These are phyloP conservation scores for Brachionus paranguensis DNA, from an alignment of 1,140 invertebrate genomes.

Conservation along the genomic window DNA sequence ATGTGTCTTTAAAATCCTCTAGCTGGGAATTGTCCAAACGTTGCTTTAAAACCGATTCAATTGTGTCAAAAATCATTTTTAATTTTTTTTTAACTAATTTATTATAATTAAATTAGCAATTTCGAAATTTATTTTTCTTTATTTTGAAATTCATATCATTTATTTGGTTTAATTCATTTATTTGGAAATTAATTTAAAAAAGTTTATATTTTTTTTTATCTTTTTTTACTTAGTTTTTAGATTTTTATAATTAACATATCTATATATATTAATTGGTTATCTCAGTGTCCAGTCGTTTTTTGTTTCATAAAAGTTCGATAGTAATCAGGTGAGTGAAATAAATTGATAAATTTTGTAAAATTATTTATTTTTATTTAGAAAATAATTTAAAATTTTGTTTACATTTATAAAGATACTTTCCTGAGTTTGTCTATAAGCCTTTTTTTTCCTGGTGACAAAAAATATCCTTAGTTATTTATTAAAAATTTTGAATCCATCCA, in stretches of 20 bases:
- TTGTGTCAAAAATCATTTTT: conserved; percentile 22
- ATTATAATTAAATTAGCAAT: not conserved
- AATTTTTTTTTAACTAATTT: not conserved
- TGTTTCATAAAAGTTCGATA: too few relatives aligned
- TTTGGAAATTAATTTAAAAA: not conserved
- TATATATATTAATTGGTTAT: too few relatives aligned
- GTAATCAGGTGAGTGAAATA: too few relatives aligned
- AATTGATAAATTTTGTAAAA: too few relatives aligned
- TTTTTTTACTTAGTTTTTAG: not conserved
- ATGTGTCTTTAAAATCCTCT: not conserved
- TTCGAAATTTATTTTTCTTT: not conserved
- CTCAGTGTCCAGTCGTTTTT: too few relatives aligned
- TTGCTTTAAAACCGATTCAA: not conserved
- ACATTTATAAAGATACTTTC: too few relatives aligned
- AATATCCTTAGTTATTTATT: too few relatives aligned
- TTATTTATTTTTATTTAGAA: too few relatives aligned
- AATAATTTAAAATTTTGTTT: too few relatives aligned
- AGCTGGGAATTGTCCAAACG: not conserved
- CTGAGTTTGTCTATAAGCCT: too few relatives aligned
- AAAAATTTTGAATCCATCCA: too few relatives aligned
- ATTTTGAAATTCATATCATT: not conserved
- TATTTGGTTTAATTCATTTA: not conserved
- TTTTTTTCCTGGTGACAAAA: too few relatives aligned
- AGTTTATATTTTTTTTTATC: not conserved
- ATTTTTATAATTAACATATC: not conserved